These are phyloP conservation scores for Bactericera cockerelli DNA, from an alignment of 1,140 invertebrate species.

Conservation along the genomic window DNA sequence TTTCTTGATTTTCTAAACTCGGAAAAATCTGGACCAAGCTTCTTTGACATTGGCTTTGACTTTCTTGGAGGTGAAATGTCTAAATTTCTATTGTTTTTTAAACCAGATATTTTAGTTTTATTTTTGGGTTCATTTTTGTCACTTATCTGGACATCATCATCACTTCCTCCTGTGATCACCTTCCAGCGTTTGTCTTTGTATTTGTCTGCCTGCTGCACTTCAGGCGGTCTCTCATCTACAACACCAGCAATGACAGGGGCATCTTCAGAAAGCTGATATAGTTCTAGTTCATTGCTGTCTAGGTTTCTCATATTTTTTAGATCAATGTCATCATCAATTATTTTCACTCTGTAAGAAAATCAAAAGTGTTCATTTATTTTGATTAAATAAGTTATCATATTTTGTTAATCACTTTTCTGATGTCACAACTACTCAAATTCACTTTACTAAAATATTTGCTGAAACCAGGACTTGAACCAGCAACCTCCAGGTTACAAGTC, in stretches of 20 bases:
- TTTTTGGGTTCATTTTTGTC: constrained; percentile 20
- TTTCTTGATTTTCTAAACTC: constrained; percentile 2
- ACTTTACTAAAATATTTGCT: too few relatives aligned
- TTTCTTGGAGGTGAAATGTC: constrained; percentile 9
- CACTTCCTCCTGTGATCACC: constrained; percentile 34
- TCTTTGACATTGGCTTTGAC: background rate
- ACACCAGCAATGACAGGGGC: constrained; percentile 79
- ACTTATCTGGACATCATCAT: constrained; percentile 26
- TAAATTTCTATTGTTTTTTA: constrained; percentile 3
- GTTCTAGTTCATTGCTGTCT: constrained; percentile 49
- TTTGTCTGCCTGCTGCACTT: constrained; percentile 46
- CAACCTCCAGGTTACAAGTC: too few relatives aligned
- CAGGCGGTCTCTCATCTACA: constrained; percentile 65
- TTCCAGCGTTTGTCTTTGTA: constrained; percentile 49
- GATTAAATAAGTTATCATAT: background rate
- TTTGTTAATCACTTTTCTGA: too few relatives aligned
- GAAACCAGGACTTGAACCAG: too few relatives aligned
- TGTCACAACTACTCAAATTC: too few relatives aligned
- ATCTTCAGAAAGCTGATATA: constrained; percentile 56
- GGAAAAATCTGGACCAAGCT: background rate
- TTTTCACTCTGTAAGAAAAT: constrained; percentile 50
- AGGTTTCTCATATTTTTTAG: constrained; percentile 40
- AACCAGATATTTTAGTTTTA: constrained; percentile 13
- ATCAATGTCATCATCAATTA: constrained; percentile 79
- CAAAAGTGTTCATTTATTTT: constrained; percentile 12